Evolutionary conservation across 2,113 vertebrate species (phyloP).

Genomic region (Saimiri boliviensis): DNA sequence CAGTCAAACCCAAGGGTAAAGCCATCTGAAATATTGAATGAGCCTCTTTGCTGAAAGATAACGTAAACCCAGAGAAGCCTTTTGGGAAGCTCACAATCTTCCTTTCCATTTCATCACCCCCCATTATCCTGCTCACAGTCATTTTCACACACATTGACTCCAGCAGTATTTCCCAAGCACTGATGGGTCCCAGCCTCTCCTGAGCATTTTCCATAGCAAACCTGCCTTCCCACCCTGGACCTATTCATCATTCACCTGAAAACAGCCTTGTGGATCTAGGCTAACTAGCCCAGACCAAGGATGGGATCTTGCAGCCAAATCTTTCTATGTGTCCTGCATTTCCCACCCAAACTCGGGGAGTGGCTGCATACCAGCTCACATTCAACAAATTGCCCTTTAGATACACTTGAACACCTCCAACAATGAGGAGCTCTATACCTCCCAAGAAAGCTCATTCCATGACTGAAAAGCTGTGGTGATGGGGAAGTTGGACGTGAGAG

Average conservation of each 20-base stretch:
- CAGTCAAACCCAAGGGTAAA: neutral
- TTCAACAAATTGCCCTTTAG: neutral
- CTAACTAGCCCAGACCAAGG: neutral
- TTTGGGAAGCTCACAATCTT: neutral
- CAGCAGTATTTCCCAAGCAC: neutral
- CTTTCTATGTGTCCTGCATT: no score
- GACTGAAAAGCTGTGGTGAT: neutral
- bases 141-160: accelerated
- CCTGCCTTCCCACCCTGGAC: neutral
- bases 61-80: neutral
- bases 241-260: neutral
- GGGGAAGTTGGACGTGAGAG: neutral
- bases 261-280: neutral
- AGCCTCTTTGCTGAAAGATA: neutral
- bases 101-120: neutral
- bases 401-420: neutral
- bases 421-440: neutral
- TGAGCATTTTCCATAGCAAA: neutral
- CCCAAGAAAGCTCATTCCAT: neutral
- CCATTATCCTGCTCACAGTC: neutral
- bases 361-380: neutral
- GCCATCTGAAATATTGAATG: neutral
- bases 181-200: neutral
- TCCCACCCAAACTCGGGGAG: neutral
- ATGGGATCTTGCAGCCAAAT: no score